Evolutionary conservation across 2,888 invertebrate species (phyloP).

Genomic region (Emmelina monodactyla): DNA sequence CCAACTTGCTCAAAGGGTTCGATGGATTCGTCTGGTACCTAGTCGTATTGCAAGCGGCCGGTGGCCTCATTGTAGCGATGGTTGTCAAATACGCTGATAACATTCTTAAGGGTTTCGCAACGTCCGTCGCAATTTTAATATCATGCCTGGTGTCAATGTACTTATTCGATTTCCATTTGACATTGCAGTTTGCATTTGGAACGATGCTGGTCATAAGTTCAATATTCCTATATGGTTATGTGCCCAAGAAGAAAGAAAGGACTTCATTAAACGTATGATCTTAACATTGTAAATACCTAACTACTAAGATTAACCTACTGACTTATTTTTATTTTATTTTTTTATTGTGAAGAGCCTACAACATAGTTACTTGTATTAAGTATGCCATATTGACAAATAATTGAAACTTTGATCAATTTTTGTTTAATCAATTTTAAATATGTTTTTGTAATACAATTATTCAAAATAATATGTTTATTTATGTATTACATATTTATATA

Average conservation of each 20-base stretch:
- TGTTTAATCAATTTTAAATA: too few relatives aligned
- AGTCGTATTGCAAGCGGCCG: conserved; percentile 89
- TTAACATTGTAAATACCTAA: too few relatives aligned
- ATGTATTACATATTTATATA: too few relatives aligned
- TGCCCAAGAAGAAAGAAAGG: conserved; percentile 63
- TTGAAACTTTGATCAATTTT: too few relatives aligned
- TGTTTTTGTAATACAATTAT: too few relatives aligned
- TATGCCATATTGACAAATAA: too few relatives aligned
- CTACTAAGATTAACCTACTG: neutral
- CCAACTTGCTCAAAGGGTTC: conserved; percentile 68
- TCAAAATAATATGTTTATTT: too few relatives aligned
- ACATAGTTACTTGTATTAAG: too few relatives aligned
- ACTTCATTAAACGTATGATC: conserved; percentile 29
- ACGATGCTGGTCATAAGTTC: conserved; percentile 90
- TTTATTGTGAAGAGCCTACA: too few relatives aligned
- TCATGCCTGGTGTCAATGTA: conserved; percentile 94
- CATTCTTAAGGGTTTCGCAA: conserved; percentile 97
- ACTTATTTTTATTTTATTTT: too few relatives aligned
- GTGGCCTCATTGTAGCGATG: conserved; percentile 95
- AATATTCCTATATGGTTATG: conserved; percentile 92
- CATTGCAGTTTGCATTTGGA: conserved; percentile 86
- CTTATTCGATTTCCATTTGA: conserved; percentile 87
- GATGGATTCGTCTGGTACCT: conserved; percentile 88
- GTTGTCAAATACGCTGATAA: conserved; percentile 99
- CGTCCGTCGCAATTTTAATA: conserved; percentile 94